Evolutionary conservation across 2,797 vertebrate genomes (phyloP).

Genomic region (Apogon talboti): DNA sequence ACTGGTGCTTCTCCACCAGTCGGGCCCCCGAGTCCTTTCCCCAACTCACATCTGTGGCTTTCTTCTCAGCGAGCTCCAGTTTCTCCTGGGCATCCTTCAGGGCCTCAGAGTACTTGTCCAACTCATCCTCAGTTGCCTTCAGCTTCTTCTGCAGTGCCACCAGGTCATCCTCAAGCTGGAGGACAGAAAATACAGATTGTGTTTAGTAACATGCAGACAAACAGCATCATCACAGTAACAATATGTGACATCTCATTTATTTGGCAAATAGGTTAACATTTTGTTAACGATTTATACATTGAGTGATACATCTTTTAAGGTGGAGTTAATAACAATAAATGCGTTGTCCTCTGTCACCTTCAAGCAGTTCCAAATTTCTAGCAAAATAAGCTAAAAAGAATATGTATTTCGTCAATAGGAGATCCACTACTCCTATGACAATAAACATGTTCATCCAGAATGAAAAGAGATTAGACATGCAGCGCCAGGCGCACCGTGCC

Average conservation of each 20-base stretch:
- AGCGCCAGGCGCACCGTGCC: conserved; percentile 19
- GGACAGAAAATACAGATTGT: conserved; percentile 28
- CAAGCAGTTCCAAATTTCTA: conserved; percentile 17
- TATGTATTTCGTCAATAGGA: background rate
- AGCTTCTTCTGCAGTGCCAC: conserved; percentile 97
- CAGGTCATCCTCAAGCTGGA: conserved; percentile 96
- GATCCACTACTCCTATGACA: background rate
- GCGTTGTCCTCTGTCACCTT: background rate
- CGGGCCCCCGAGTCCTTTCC: background rate
- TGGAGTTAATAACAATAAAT: too few relatives aligned
- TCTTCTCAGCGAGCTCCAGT: conserved; percentile 98
- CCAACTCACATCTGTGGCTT: conserved; percentile 95
- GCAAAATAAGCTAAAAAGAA: background rate
- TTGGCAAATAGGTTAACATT: background rate
- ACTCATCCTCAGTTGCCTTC: conserved; percentile 97
- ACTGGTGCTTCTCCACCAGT: conserved; percentile 8
- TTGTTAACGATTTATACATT: too few relatives aligned
- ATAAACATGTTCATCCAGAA: background rate
- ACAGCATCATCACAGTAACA: conserved; percentile 17
- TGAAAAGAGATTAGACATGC: background rate
- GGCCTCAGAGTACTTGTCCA: conserved; percentile 98
- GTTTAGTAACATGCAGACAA: conserved; percentile 52
- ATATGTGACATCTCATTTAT: background rate
- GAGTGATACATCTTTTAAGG: too few relatives aligned
- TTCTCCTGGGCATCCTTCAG: conserved; percentile 99